phyloP scores from a whole-genome alignment of 2,888 invertebrate genomes.

The Hirtodrosophila duncani region DNA sequence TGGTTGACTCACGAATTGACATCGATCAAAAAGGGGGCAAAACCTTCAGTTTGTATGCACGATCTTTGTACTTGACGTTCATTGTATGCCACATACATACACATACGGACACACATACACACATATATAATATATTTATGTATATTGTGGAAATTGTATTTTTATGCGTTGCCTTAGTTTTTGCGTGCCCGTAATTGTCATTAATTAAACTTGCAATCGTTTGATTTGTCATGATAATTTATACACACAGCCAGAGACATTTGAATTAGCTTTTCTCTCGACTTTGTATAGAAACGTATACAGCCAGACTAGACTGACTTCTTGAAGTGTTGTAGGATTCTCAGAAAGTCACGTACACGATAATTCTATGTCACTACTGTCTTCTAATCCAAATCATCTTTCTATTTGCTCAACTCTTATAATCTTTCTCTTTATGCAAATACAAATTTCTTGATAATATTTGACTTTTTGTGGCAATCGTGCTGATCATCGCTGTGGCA shows the following conservation, averaged over 20 bases:
- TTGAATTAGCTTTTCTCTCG: not conserved
- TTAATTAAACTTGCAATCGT: conserved; percentile 65
- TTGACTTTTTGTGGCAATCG: too few species aligned
- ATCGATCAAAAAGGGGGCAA: conserved; percentile 54
- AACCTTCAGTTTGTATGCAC: conserved; percentile 8
- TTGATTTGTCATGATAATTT: conserved; percentile 60
- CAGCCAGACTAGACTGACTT: too few species aligned
- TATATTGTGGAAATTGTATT: not conserved
- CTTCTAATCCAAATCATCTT: too few species aligned
- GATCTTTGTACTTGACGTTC: conserved; percentile 37
- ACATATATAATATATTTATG: not conserved
- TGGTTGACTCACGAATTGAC: conserved; percentile 60
- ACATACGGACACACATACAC: not conserved
- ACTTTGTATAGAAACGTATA: too few species aligned
- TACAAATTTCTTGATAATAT: too few species aligned
- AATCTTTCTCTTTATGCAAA: not conserved
- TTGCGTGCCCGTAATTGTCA: conserved; percentile 43
- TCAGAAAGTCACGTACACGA: too few species aligned
- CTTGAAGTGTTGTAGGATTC: too few species aligned
- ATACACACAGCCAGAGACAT: conserved; percentile 34
- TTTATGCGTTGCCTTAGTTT: not conserved
- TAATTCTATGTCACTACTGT: too few species aligned
- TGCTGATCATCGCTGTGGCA: too few species aligned
- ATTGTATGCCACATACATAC: conserved; percentile 1
- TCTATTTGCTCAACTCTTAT: conserved; percentile 13